phyloP scores from a whole-genome alignment of 2,888 invertebrate species.

The Zeuzera pyrina region DNA sequence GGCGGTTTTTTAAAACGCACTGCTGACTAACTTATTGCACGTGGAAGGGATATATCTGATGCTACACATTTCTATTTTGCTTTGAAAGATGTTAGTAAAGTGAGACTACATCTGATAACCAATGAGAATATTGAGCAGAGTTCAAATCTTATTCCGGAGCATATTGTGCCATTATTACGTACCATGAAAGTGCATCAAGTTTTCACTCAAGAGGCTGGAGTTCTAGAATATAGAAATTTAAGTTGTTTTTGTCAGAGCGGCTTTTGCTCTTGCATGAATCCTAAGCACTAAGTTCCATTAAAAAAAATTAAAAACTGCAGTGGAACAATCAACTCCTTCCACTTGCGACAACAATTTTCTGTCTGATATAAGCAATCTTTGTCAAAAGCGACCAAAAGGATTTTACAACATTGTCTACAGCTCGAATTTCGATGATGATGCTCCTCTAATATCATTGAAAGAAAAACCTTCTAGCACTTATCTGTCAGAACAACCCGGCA shows the following conservation, averaged over 20 bases:
- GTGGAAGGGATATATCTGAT: conserved; percentile 9
- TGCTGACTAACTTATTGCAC: conserved; percentile 7
- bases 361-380: conserved; percentile 5
- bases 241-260: conserved; percentile 3
- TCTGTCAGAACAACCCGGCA: conserved; percentile 8
- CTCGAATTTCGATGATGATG: too few relatives aligned
- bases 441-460: conserved; percentile 5
- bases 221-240: neutral
- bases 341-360: conserved; percentile 2
- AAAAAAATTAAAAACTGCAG: conserved; percentile 7
- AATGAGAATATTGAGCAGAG: conserved; percentile 2
- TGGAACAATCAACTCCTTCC: conserved; percentile 3
- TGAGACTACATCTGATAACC: conserved; percentile 5
- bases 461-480: conserved; percentile 4
- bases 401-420: conserved; percentile 9
- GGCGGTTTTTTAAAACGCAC: conserved; percentile 3
- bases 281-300: conserved; percentile 7
- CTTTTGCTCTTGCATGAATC: conserved; percentile 8
- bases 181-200: conserved; percentile 3
- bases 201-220: neutral
- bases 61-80: conserved; percentile 10
- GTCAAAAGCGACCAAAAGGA: conserved; percentile 8
- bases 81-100: conserved; percentile 10
- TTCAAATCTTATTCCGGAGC: conserved; percentile 1
- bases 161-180: conserved; percentile 3